Base-by-base conservation (phyloP, 1,140 invertebrate genomes). In the Aphis craccivora region DNA sequence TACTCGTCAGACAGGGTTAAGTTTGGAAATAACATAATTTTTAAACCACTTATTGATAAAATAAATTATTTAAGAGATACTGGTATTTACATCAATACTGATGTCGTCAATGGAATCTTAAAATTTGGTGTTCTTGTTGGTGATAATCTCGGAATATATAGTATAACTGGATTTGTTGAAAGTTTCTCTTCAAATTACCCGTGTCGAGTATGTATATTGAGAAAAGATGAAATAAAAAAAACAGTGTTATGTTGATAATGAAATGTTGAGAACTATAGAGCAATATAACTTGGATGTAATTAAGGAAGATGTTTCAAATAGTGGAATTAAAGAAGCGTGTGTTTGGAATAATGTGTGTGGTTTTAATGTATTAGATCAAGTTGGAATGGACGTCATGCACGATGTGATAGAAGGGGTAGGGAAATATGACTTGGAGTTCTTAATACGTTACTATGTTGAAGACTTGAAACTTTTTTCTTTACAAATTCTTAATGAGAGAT, bases 31-130 rank as follows among this genome's bases (percentile, higher is more conserved):
- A 35, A 76, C 18, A 67, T 81, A 23, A 89, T 94, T 14, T 94
- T 94, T 60, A 35, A 83, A 60, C 55, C 84, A 84, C 20, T 94
- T 4, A 94, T 94, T 60, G 89, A 94, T 94, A 94, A 94, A 90
- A 76, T 94, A 35, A 94, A 94, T 94, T 81, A n/a, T 51, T 93
- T 94, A 76, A 84, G 93, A 88, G 83, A 48, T 35, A 43, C 93
- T 25, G 94, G 94, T 37, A 94, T 94, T 37, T n/a, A 60, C 6
- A 25, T 91, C 48, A 18, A 93, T 23, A 55, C 37, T 14, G n/a
- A 76, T 35, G 67, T 25, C 7, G 35, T 76, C n/a, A 76, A n/a
- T 35, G 67, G 67, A 76, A 76, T n/a, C 30, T n/a, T 76, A n/a
- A 76, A 76, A n/a, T 76, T 76, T 76, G 67, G 67, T 14, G 30